Percentiles rank a stretch among this genome's conserved stretches.
Evolutionary conservation across 1,140 invertebrate genomes (phyloP).

Genomic region (Armadillidium nasatum): DNA sequence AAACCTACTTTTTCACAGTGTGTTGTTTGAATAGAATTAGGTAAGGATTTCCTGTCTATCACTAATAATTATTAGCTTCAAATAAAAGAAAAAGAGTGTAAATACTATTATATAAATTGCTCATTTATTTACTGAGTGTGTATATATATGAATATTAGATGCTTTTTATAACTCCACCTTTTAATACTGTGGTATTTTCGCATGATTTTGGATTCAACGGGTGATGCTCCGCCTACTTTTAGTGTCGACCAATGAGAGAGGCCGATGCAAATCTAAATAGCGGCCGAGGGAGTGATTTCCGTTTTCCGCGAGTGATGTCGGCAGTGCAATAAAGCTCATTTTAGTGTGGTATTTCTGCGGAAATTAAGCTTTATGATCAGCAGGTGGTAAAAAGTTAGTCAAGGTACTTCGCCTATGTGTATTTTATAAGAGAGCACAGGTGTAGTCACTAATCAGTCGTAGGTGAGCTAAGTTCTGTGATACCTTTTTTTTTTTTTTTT

Average conservation of each 20-base stretch:
- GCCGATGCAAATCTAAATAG: slow-evolving; percentile 20
- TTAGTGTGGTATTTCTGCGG: slow-evolving; percentile 28
- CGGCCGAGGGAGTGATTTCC: slow-evolving; percentile 29
- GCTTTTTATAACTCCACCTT: slow-evolving; percentile 21
- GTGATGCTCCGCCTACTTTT: background rate
- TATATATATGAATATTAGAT: slow-evolving; percentile 16
- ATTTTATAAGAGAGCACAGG: slow-evolving; percentile 43
- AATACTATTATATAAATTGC: slow-evolving; percentile 19
- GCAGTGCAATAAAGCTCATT: slow-evolving; percentile 33
- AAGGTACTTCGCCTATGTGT: slow-evolving; percentile 43
- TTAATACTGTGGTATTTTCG: slow-evolving; percentile 21
- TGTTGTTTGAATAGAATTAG: background rate
- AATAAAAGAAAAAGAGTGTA: background rate
- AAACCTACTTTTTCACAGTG: too few relatives aligned
- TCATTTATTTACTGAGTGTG: slow-evolving; percentile 1
- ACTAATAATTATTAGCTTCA: background rate
- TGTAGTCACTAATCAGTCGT: slow-evolving; percentile 43
- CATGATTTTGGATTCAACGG: background rate
- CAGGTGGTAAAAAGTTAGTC: slow-evolving; percentile 41
- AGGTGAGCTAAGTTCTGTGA: slow-evolving; percentile 34
- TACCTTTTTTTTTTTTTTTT: slow-evolving; percentile 10
- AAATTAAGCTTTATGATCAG: slow-evolving; percentile 31
- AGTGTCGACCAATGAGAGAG: slow-evolving; percentile 18
- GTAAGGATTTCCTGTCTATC: background rate
- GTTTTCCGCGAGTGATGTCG: slow-evolving; percentile 25